phyloP scores from a whole-genome alignment of 2,888 invertebrate species.

The Sinhomidia bicolor region DNA sequence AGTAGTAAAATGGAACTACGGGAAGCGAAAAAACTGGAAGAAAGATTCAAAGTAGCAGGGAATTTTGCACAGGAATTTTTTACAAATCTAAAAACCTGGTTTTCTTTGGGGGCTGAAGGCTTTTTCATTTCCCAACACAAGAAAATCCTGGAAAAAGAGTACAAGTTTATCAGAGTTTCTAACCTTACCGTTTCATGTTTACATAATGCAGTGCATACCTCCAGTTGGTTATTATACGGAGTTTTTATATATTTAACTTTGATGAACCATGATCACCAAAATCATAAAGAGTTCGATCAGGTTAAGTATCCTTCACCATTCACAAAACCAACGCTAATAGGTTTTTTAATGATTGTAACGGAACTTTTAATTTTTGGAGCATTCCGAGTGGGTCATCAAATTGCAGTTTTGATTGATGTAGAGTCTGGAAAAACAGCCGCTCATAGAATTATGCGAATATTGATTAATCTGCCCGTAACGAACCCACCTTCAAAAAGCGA shows the following conservation, averaged over 20 bases:
- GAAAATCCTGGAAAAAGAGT: conserved; percentile 26
- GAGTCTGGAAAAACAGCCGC: conserved; percentile 51
- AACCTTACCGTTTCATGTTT: background rate
- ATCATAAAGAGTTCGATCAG: no score
- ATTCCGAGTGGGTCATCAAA: conserved; percentile 38
- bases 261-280: background rate
- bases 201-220: conserved; percentile 16
- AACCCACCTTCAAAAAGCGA: background rate
- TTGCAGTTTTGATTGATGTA: conserved; percentile 29
- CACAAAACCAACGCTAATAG: background rate
- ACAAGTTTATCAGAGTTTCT: background rate
- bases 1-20: conserved; percentile 18
- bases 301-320: no score
- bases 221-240: conserved; percentile 39
- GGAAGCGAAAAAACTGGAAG: conserved; percentile 27
- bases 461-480: background rate
- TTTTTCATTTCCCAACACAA: conserved; percentile 47
- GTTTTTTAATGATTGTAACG: conserved; percentile 36
- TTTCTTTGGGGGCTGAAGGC: conserved; percentile 52
- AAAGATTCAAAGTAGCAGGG: conserved; percentile 17
- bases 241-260: background rate
- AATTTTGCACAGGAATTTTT: conserved; percentile 53
- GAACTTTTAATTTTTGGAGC: conserved; percentile 55
- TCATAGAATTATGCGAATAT: conserved; percentile 41
- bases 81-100: conserved; percentile 19